Evolutionary conservation across 2,888 invertebrate genomes (phyloP), one percentile per base, ranked within the genome.

Genomic region (Onthophagus sagittarius): DNA sequence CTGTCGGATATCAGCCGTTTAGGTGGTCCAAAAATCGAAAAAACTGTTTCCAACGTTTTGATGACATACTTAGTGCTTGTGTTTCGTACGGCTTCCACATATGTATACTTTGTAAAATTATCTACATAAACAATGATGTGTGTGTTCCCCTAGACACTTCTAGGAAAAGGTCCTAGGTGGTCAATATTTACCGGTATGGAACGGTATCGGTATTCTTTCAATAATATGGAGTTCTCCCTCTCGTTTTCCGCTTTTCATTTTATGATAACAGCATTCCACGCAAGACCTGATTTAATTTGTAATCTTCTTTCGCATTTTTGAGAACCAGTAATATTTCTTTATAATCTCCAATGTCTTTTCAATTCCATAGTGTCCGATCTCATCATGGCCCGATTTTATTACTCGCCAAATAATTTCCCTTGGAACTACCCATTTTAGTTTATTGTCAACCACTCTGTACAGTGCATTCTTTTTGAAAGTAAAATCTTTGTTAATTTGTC

Each of bases 211-310:
- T 67, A 73, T 65, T 63, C 77, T 75, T 53, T 77, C 74, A 15
- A 79, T 79, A 5, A 75, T 69, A 73, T 81, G 76, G 4, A 80
- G 31, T 7, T 77, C 75, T 7, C 77, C 78, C 14, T 73, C 72
- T 11, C 31, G 65, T 33, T 74, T 71, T 64, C 71, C 75, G 7
- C 70, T 71, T 31, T 62, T 39, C 9, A 15, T 15, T 53, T 70
- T 72, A 67, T 72, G 76, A 71, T 73, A 72, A 5, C 77, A 65
- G 71, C 77, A 79, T 14, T 76, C 72, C 13, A 78, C 32, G 71
- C 77, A 79, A 63, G 75, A 70, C 14, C 14, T n/a, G 23, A 78
- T 73, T 33, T 78, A 74, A 9, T 73, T 72, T 64, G 74, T 77
- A 2, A 77, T 63, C 62, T 76, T 75, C 9, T 67, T 71, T 62